Base-by-base conservation (phyloP, 1,140 invertebrate species). In the Papilio machaon region DNA sequence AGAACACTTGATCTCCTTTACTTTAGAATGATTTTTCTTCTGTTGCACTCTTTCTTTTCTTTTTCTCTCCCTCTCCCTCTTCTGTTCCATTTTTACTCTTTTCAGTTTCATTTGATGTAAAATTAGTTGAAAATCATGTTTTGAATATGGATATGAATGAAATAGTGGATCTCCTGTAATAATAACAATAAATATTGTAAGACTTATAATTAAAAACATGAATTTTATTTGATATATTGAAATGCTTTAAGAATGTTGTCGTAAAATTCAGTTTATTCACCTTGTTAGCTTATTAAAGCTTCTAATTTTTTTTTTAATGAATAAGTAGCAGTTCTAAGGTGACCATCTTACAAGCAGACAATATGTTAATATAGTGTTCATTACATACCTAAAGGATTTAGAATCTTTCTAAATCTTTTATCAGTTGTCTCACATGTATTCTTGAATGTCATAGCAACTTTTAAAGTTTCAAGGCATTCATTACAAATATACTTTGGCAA, bases 61-160 rank as follows among this genome's bases (percentile, higher is more conserved):
- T 80, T 89, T 87, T 43, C 89, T 81, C 73, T 87, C 83, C 58
- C 85, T 90, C 47, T 91, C 87, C 75, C 81, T 84, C 74, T 87
- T 80, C 73, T 93, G 88, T 78, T 92, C 90, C 77, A 86, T 79
- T 80, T 90, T 90, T 75, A 91, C 81, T 76, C 91, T 86, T 81
- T 91, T 91, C 17, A 89, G 76, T 80, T 93, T 93, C 87, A 94
- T 93, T 81, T 94, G 87, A 84, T 94, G 91, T 73, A 94, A 83
- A 76, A 94, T 93, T 58, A 93, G 81, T 87, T 94, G 91, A 80
- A 94, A 94, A 73, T 94, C 92, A 83, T 94, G 92, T 87, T 93
- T 94, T 8, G 92, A 94, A 87, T 94, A 94, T 83, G 93, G 93
- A 84, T 94, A 94, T 81, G 90, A 89, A 70, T 92, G 90, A 64